phyloP scores from a whole-genome alignment of 2,113 vertebrate genomes.

The Tretioscincus oriximinensis region DNA sequence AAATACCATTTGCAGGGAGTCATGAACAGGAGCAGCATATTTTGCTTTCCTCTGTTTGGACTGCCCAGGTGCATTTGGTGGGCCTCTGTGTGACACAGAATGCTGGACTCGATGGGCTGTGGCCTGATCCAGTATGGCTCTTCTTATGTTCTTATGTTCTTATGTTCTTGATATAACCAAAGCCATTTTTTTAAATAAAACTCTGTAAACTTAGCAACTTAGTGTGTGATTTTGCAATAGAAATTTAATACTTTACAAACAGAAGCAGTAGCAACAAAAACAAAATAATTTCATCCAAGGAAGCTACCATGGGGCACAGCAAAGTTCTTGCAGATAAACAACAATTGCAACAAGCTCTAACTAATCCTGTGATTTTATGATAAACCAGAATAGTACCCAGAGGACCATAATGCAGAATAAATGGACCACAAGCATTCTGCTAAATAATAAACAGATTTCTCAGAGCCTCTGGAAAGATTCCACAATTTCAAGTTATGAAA shows the following conservation, averaged over 20 bases:
- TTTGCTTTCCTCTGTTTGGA: no score
- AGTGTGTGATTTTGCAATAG: not conserved
- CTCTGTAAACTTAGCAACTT: not conserved
- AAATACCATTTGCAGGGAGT: no score
- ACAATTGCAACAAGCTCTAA: rapidly evolving
- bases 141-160: no score
- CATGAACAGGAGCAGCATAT: no score
- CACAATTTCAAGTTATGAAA: conserved; percentile 41
- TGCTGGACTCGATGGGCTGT: no score
- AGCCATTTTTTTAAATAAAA: no score
- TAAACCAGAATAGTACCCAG: not conserved
- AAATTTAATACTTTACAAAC: not conserved
- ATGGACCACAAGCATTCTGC: not conserved
- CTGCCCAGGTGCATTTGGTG: no score
- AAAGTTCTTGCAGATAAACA: conserved; percentile 8
- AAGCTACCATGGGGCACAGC: not conserved
- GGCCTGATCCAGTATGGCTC: no score
- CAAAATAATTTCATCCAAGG: not conserved
- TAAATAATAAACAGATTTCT: not conserved
- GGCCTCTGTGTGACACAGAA: no score
- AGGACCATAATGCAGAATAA: conserved; percentile 26
- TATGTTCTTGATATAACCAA: no score
- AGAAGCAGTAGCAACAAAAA: not conserved
- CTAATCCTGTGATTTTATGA: not conserved
- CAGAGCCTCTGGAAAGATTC: conserved; percentile 27